These are phyloP conservation scores for Hippoglossus hippoglossus DNA, from an alignment of 2,797 vertebrate genomes.

Conservation along the genomic window DNA sequence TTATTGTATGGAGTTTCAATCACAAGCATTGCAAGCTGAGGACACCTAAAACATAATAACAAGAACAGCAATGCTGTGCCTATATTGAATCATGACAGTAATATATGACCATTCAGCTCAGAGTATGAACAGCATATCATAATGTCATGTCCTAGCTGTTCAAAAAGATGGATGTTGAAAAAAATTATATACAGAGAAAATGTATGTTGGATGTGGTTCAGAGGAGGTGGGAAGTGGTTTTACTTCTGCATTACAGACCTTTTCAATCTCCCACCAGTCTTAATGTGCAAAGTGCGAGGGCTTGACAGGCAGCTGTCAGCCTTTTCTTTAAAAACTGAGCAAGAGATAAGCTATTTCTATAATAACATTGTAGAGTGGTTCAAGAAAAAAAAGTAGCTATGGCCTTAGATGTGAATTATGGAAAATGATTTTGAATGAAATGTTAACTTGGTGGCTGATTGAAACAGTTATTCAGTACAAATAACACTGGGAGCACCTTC, in stretches of 20 bases:
- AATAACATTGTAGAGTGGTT: constrained; percentile 14
- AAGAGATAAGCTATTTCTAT: constrained; percentile 11
- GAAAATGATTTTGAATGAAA: constrained; percentile 16
- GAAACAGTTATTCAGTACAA: constrained; percentile 9
- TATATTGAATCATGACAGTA: background rate
- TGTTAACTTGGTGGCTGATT: constrained; percentile 8
- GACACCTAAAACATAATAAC: background rate
- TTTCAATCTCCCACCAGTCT: constrained; percentile 15
- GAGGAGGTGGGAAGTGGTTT: background rate
- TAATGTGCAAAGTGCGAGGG: constrained; percentile 1
- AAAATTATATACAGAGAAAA: background rate
- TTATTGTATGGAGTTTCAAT: background rate
- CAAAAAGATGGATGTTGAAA: constrained; percentile 14
- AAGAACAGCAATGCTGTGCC: background rate
- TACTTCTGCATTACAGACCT: background rate
- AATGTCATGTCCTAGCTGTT: constrained; percentile 11
- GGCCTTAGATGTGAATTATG: constrained; percentile 10
- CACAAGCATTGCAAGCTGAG: background rate
- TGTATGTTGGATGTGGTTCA: background rate
- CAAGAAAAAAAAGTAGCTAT: constrained; percentile 10
- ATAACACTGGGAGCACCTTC: background rate
- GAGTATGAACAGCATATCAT: background rate
- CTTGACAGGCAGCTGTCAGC: constrained; percentile 41
- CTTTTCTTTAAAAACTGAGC: constrained; percentile 18
- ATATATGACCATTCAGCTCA: background rate